Base-by-base conservation (phyloP, 2,888 invertebrate genomes). In the Aproaerema taeniolella region DNA sequence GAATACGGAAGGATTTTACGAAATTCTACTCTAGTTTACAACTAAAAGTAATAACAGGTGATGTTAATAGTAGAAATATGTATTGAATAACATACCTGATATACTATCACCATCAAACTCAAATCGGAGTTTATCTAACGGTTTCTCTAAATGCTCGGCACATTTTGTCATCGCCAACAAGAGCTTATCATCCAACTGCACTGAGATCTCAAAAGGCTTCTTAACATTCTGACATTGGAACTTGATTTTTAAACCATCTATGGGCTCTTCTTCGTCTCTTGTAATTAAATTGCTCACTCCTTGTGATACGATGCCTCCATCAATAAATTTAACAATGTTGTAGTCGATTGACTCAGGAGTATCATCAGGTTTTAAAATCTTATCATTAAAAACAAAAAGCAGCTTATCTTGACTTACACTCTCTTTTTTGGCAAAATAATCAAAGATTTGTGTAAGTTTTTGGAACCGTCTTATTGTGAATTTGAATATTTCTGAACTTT, bases 61-160 rank as follows among this genome's bases (percentile, higher is more conserved):
- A n/a, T n/a, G n/a, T n/a, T n/a, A n/a, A n/a, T n/a, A n/a, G n/a
- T n/a, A n/a, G n/a, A n/a, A n/a, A n/a, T n/a, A n/a, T n/a, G n/a
- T n/a, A n/a, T n/a, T n/a, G n/a, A n/a, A 14, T 14, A 31, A 49
- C 38, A 51, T 61, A 67, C 80, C 68, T 51, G 68, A 52, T 29
- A 89, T 53, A n/a, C 60, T 38, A 47, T 89, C 88, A 1, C 89
- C 89, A 58, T 89, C 89, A 59, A 89, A 89, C 43, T 72, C 68
- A 53, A 89, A 89, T 29, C 70, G 78, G 4, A 89, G 54, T 35
- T 66, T 76, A 0, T 70, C 63, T 2, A 86, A 10, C 0, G 76
- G 62, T n/a, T 61, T 49, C 26, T 85, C 78, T 4, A 83, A 61
- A 46, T 81, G 69, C 44, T 88, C 85, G 0, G 88, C 75, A 61